A percentile compares a stretch with the other conserved stretches of the same genome.
Evolutionary conservation across 2,797 vertebrate genomes (phyloP).

Genomic region (Halcyon badia): DNA sequence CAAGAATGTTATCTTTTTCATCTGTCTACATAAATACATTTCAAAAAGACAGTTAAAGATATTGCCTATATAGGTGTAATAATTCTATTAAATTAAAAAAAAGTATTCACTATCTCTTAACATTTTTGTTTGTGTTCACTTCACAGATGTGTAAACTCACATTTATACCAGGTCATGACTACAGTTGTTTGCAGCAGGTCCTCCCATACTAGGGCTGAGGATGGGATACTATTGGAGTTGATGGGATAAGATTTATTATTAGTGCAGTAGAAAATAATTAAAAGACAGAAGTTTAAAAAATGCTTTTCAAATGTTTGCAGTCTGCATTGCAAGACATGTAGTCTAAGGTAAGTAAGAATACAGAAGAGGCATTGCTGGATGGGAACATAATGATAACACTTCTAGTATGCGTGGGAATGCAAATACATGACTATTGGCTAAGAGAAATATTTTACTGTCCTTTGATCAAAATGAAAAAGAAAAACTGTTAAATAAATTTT

Average conservation of each 20-base stretch:
- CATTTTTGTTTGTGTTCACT: background rate
- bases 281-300: background rate
- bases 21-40: background rate
- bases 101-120: background rate
- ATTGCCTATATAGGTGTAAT: background rate
- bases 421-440: background rate
- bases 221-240: background rate
- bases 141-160: background rate
- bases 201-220: background rate
- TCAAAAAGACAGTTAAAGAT: background rate
- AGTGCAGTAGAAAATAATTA: background rate
- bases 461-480: constrained; percentile 53
- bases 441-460: constrained; percentile 26
- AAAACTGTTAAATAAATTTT: constrained; percentile 12
- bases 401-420: constrained; percentile 3
- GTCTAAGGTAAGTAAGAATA: background rate
- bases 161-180: background rate
- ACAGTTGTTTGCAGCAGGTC: background rate
- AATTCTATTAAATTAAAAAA: background rate
- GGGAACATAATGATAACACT: background rate
- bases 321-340: background rate
- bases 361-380: background rate
- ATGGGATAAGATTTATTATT: background rate
- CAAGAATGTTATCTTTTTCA: background rate
- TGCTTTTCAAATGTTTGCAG: background rate